phyloP scores from a whole-genome alignment of 2,888 invertebrate species.

The Euzetes globulus region DNA sequence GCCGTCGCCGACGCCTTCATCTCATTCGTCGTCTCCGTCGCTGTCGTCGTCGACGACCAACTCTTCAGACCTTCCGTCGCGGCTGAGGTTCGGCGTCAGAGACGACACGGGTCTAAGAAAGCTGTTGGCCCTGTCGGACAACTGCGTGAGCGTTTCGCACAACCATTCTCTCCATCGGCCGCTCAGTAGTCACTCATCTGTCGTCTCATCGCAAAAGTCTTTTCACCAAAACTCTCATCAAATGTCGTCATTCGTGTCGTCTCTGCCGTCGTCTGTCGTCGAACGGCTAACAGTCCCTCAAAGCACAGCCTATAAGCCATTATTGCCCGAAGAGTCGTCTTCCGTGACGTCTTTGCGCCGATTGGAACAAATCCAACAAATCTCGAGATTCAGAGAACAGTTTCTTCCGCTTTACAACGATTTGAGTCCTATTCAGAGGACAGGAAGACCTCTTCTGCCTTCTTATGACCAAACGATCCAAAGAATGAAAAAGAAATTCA shows the following conservation, averaged over 20 bases:
- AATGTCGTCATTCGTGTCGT: not conserved
- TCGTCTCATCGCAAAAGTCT: too few relatives aligned
- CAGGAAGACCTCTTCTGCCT: not conserved
- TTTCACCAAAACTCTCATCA: too few relatives aligned
- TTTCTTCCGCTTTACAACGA: too few relatives aligned
- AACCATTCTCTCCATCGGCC: not conserved
- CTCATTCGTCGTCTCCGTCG: conserved; percentile 53
- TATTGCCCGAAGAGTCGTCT: conserved; percentile 32
- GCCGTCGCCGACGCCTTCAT: conserved; percentile 85
- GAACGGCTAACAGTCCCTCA: conserved; percentile 4
- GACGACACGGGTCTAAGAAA: conserved; percentile 96
- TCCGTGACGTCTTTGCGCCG: conserved; percentile 36
- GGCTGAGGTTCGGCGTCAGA: conserved; percentile 63
- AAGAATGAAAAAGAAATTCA: conserved; percentile 18
- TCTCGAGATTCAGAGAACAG: not conserved
- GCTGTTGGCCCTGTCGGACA: conserved; percentile 69
- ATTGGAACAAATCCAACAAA: conserved; percentile 35
- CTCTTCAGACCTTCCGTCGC: conserved; percentile 42
- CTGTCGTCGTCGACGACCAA: conserved; percentile 26
- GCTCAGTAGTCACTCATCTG: not conserved
- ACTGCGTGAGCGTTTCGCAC: conserved; percentile 37
- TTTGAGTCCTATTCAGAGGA: too few relatives aligned
- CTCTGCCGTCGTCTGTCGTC: conserved; percentile 38
- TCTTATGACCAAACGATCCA: conserved; percentile 16
- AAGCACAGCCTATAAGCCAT: conserved; percentile 35